Base-by-base conservation (phyloP, 2,113 vertebrate species). In the Neotoma lepida region DNA sequence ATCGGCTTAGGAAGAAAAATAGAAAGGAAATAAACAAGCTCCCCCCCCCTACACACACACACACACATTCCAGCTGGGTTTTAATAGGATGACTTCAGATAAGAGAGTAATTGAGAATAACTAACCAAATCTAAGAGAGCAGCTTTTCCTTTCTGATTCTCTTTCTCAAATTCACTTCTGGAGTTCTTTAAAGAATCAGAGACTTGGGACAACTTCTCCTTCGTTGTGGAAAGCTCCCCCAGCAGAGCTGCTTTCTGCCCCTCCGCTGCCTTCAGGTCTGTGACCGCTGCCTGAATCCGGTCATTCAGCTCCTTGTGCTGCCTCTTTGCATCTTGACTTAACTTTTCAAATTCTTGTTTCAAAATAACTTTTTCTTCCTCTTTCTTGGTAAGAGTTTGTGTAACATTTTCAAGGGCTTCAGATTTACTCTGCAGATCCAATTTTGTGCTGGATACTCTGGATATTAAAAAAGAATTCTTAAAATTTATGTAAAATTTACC, bases 401-500 rank as follows among this genome's bases (percentile, higher is more conserved):
- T 99, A 1, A 88, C 95, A 91, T 99, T 98, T 95, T 98, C 98
- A 93, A 99, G 96, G 24, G 97, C 95, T 71, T 99, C 98, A 20
- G 97, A 98, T 97, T 99, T 99, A 97, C 98, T 99, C 98, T 99
- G 98, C 39, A 99, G 96, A 93, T 99, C 99, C 96, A 98, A 96
- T 44, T 99, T 99, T 91, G 98, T 97, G 93, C 71, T 98, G 93
- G 97, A 96, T 92, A 98, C 63, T 82, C 99, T 99, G 97, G 93
- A 95, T 74, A 95, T 84, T 82, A 2, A 97, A 96, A 63, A 96
- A 95, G 76, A 9, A 73, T 49, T 10, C 86, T 93, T 87, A 13
- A 94, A 84, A 91, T 41, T 61, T 93, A 81, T 88, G 1, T 56
- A 61, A 93, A 49, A 89, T 85, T 87, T 90, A 92, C 58, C 41